These are phyloP conservation scores for Dione vanillae DNA, from an alignment of 2,888 invertebrate species.

Conservation along the genomic window DNA sequence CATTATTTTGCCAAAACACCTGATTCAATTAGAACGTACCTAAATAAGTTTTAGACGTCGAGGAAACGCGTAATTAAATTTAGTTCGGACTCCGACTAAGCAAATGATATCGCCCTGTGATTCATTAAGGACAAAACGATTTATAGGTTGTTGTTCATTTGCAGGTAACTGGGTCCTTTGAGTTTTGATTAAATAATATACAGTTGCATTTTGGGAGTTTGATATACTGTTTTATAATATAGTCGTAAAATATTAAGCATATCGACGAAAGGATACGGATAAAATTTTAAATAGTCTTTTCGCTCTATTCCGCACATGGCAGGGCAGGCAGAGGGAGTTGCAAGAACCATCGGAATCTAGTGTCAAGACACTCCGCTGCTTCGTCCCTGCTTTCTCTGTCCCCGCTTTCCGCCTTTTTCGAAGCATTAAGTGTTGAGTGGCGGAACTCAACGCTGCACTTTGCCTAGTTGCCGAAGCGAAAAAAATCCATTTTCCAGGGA, in stretches of 20 bases:
- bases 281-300: too few relatives aligned
- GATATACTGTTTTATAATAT: not conserved
- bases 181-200: slow-evolving; percentile 19
- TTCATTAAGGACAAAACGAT: slow-evolving; percentile 40
- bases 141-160: slow-evolving; percentile 31
- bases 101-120: slow-evolving; percentile 41
- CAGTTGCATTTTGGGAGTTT: not conserved
- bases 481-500: too few relatives aligned
- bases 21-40: slow-evolving; percentile 52
- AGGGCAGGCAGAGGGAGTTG: too few relatives aligned
- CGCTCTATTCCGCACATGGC: too few relatives aligned
- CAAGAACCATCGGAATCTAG: too few relatives aligned
- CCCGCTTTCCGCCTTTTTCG: too few relatives aligned
- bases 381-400: too few relatives aligned
- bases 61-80: slow-evolving; percentile 51
- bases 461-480: too few relatives aligned
- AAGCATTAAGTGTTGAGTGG: too few relatives aligned
- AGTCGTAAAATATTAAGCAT: not conserved
- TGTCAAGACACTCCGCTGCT: too few relatives aligned
- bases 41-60: slow-evolving; percentile 48
- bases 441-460: too few relatives aligned
- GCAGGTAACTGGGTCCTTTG: not conserved
- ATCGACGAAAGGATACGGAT: too few relatives aligned
- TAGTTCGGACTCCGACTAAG: slow-evolving; percentile 47
- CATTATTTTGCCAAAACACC: slow-evolving; percentile 53